Conservation (phyloP, 1,140 invertebrate species). For the Galleria mellonella region DNA sequence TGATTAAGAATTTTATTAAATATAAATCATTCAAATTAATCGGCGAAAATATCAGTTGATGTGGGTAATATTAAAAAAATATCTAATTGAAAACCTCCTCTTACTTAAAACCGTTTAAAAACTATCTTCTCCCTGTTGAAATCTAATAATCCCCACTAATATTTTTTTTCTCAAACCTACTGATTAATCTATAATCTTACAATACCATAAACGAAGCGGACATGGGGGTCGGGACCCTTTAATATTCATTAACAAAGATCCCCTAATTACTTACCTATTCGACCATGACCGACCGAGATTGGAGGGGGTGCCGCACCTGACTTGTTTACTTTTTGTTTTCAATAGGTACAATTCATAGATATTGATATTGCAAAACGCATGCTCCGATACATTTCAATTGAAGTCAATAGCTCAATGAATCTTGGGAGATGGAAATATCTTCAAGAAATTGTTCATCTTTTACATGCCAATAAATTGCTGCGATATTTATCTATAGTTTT, state of each 20-base stretch:
- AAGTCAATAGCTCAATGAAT: slow-evolving; percentile 27
- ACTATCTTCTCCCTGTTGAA: too few species aligned
- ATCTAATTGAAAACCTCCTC: too few species aligned
- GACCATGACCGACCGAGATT: slow-evolving; percentile 40
- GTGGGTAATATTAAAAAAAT: too few species aligned
- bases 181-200: slow-evolving; percentile 46
- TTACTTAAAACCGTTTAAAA: too few species aligned
- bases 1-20: too few species aligned
- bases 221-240: slow-evolving; percentile 50
- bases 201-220: slow-evolving; percentile 29
- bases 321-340: slow-evolving; percentile 56
- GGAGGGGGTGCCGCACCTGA: slow-evolving; percentile 50
- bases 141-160: too few species aligned
- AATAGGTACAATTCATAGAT: slow-evolving; percentile 28
- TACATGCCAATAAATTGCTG: neutral
- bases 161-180: too few species aligned
- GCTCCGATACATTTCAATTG: slow-evolving; percentile 49
- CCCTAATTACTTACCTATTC: slow-evolving; percentile 58
- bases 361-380: slow-evolving; percentile 50
- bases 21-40: too few species aligned
- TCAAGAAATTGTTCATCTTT: slow-evolving; percentile 17
- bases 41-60: too few species aligned
- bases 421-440: slow-evolving; percentile 23
- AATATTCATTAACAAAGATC: slow-evolving; percentile 62
- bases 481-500: too few species aligned